phyloP scores from a whole-genome alignment of 2,888 invertebrate genomes.

The Falcaria lacertinaria region DNA sequence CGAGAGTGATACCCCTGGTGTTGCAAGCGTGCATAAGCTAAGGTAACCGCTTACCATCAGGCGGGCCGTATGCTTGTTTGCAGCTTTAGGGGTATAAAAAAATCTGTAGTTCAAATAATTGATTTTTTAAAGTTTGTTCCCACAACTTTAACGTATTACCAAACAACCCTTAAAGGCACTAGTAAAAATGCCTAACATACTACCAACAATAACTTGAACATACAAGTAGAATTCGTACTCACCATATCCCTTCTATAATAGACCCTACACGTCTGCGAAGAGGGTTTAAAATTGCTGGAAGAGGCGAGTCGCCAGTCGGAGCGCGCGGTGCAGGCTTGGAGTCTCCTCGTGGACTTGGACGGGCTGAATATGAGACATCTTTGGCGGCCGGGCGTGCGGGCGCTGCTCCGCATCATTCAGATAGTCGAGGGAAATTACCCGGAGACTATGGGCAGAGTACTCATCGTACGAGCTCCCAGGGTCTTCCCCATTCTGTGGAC shows the following conservation, averaged over 20 bases:
- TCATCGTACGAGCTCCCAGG: conserved; percentile 94
- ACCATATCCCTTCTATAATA: conserved; percentile 34
- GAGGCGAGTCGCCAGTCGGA: conserved; percentile 90
- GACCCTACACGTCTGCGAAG: conserved; percentile 94
- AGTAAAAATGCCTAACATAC: no score
- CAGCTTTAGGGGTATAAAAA: no score
- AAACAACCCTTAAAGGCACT: no score
- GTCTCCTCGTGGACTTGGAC: conserved; percentile 94
- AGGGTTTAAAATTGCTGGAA: conserved; percentile 91
- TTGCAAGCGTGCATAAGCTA: no score
- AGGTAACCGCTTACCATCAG: no score
- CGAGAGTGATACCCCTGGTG: no score
- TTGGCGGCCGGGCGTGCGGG: conserved; percentile 95
- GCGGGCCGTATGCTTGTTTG: no score
- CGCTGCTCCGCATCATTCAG: conserved; percentile 80
- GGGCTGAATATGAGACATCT: conserved; percentile 97
- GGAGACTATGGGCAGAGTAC: conserved; percentile 94
- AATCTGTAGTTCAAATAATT: no score
- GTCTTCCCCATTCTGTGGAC: conserved; percentile 98
- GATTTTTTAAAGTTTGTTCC: no score
- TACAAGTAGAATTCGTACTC: no score
- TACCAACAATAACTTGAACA: no score
- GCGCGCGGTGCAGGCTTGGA: conserved; percentile 93
- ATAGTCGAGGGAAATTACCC: conserved; percentile 97
- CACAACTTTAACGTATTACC: no score